These are phyloP conservation scores for Fragum fragum DNA, from an alignment of 2,888 invertebrate species.

Conservation along the genomic window DNA sequence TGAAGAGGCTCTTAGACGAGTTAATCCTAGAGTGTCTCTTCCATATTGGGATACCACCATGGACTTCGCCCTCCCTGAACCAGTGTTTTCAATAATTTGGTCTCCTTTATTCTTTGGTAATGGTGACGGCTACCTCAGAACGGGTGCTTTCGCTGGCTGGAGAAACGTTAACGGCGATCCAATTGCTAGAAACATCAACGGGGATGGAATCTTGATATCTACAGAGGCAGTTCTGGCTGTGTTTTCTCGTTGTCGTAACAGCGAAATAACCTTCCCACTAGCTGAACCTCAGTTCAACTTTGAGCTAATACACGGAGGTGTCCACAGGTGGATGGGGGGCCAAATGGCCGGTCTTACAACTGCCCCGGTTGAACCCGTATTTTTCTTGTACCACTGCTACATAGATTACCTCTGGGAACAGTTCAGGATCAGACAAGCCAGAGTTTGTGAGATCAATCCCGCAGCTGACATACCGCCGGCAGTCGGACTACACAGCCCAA, in stretches of 20 bases:
- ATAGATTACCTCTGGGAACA: slow-evolving; percentile 79
- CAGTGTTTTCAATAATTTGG: slow-evolving; percentile 74
- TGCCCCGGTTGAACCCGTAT: slow-evolving; percentile 77
- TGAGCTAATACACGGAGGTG: slow-evolving; percentile 72
- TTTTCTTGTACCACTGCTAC: slow-evolving; percentile 79
- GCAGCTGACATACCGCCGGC: slow-evolving; percentile 61
- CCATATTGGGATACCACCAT: slow-evolving; percentile 80
- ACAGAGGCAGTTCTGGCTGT: slow-evolving; percentile 57
- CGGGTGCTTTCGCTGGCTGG: slow-evolving; percentile 80
- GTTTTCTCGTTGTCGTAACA: slow-evolving; percentile 58
- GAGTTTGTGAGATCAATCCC: slow-evolving; percentile 66
- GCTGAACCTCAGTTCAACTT: slow-evolving; percentile 56
- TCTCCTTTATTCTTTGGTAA: slow-evolving; percentile 73
- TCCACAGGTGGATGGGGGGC: slow-evolving; percentile 79
- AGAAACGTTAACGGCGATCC: slow-evolving; percentile 64
- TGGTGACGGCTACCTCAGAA: slow-evolving; percentile 72
- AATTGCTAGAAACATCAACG: slow-evolving; percentile 73
- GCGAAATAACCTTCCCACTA: slow-evolving; percentile 62
- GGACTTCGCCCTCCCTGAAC: slow-evolving; percentile 71
- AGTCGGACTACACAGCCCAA: slow-evolving; percentile 46
- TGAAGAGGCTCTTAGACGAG: slow-evolving; percentile 75
- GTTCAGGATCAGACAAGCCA: slow-evolving; percentile 70
- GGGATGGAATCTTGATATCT: slow-evolving; percentile 68
- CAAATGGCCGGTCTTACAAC: slow-evolving; percentile 74
- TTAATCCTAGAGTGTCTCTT: slow-evolving; percentile 70